A percentile compares a stretch with the other conserved stretches of the same genome.
Conservation (phyloP, 1,140 invertebrate species). For the Calosoma granatense region DNA sequence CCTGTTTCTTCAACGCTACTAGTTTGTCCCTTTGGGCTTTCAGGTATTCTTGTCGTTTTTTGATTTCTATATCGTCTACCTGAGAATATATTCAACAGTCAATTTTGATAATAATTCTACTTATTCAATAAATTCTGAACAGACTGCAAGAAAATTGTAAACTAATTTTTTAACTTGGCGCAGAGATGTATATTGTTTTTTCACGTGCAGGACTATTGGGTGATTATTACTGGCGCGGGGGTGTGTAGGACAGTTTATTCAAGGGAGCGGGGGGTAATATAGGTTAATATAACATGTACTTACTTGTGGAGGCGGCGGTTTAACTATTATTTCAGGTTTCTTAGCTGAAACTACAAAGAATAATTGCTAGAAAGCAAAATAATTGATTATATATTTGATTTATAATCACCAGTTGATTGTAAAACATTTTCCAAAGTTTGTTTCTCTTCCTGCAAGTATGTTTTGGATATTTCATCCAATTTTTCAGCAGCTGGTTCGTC, state of each 20-base stretch:
- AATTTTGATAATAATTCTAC: too few species aligned
- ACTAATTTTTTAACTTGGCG: not conserved
- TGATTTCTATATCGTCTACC: conserved; percentile 55
- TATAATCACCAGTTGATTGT: not conserved
- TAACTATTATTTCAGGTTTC: too few species aligned
- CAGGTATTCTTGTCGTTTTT: conserved; percentile 71
- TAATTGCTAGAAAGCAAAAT: too few species aligned
- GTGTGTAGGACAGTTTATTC: too few species aligned
- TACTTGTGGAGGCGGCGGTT: too few species aligned
- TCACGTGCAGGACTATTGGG: too few species aligned
- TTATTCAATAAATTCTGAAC: not conserved
- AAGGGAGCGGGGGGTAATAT: too few species aligned
- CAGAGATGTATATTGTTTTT: too few species aligned
- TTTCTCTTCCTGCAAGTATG: conserved; percentile 41
- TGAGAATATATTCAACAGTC: conserved; percentile 18
- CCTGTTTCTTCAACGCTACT: conserved; percentile 76
- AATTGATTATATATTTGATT: too few species aligned
- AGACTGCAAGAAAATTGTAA: not conserved
- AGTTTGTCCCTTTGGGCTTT: conserved; percentile 82
- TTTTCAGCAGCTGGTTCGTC: not conserved
- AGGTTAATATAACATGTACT: too few species aligned
- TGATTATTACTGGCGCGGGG: too few species aligned
- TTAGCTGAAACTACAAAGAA: too few species aligned
- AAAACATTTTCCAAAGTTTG: conserved; percentile 40
- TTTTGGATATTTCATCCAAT: conserved; percentile 3